Evolutionary conservation across 2,113 vertebrate species (phyloP).

Genomic region (Rafetus swinhoei): DNA sequence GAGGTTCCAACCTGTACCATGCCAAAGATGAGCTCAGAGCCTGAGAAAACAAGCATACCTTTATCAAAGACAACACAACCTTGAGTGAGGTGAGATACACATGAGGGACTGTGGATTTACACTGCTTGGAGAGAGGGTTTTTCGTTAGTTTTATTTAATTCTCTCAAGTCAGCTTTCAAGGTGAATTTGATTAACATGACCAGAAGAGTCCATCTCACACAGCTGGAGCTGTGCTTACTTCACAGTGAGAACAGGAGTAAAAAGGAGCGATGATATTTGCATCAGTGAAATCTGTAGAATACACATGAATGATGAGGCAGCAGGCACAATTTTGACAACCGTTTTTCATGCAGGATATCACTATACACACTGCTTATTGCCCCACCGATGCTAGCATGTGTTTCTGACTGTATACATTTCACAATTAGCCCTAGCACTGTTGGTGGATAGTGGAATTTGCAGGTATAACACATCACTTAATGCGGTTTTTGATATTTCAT

Average conservation of each 20-base stretch:
- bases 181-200: background rate
- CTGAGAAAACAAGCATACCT: background rate
- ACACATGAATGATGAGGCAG: background rate
- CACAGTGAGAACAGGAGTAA: background rate
- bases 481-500: background rate
- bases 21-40: background rate
- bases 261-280: background rate
- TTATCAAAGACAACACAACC: background rate
- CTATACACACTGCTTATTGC: background rate
- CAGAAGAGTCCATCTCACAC: background rate
- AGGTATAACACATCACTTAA: background rate
- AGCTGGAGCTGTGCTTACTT: background rate
- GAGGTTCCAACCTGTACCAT: background rate
- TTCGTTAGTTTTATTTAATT: background rate
- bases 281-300: background rate
- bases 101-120: background rate
- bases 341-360: background rate
- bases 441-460: background rate
- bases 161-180: background rate
- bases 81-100: background rate
- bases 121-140: background rate
- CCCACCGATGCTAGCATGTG: background rate
- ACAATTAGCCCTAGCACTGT: background rate
- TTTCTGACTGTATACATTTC: background rate
- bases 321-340: background rate